These are phyloP conservation scores for Petromus typicus DNA, from an alignment of 2,113 vertebrate genomes.

Conservation along the genomic window DNA sequence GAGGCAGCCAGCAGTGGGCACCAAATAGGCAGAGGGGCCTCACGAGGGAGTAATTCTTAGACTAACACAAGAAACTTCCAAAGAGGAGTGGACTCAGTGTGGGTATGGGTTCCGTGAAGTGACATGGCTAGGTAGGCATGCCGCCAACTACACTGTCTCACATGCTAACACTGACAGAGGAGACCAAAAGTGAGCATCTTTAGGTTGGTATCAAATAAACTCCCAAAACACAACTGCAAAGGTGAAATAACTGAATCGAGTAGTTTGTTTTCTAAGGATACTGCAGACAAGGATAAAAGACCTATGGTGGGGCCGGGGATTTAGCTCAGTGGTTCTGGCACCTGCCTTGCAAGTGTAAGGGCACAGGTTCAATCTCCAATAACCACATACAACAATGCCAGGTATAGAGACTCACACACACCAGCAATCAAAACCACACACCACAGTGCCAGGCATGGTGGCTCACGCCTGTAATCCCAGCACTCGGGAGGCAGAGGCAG, in stretches of 20 bases:
- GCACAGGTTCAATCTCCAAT: too few relatives aligned
- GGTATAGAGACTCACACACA: too few relatives aligned
- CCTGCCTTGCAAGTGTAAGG: too few relatives aligned
- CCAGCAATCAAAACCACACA: too few relatives aligned
- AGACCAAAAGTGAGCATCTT: neutral
- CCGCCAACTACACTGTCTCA: neutral
- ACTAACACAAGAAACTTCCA: neutral
- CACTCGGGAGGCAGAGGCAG: too few relatives aligned
- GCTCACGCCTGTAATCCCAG: too few relatives aligned
- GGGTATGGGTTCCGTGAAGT: neutral
- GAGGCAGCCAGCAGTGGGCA: neutral
- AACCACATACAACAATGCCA: too few relatives aligned
- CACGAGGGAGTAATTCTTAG: neutral
- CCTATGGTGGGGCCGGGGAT: too few relatives aligned
- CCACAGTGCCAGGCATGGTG: too few relatives aligned
- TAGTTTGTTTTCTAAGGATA: neutral
- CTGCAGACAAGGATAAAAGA: neutral
- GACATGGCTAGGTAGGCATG: neutral
- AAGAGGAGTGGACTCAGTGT: neutral
- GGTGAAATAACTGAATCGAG: neutral
- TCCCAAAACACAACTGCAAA: neutral
- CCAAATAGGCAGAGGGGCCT: neutral
- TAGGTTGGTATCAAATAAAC: neutral
- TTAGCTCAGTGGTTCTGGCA: too few relatives aligned
- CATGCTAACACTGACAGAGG: neutral